phyloP scores from a whole-genome alignment of 2,113 vertebrate genomes.

The Meleagris gallopavo region DNA sequence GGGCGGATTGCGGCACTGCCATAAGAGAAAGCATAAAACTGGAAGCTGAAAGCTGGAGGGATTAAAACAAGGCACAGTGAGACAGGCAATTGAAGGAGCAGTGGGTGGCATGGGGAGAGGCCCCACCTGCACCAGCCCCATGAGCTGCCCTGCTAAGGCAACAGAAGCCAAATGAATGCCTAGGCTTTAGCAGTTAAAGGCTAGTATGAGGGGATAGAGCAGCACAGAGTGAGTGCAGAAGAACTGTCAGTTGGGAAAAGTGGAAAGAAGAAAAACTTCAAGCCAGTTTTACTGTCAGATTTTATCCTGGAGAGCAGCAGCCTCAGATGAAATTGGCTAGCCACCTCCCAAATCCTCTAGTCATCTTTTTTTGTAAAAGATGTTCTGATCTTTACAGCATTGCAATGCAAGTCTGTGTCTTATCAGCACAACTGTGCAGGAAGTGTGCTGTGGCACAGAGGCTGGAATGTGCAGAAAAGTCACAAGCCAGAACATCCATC shows the following conservation, averaged over 20 bases:
- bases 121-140: neutral
- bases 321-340: neutral
- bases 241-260: neutral
- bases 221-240: neutral
- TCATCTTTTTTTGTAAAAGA: neutral
- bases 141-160: neutral
- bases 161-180: neutral
- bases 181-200: neutral
- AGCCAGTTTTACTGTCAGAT: neutral
- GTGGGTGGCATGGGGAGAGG: slow-evolving; percentile 45
- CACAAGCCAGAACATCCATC: neutral
- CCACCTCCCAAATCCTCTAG: neutral
- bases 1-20: slow-evolving; percentile 60
- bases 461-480: neutral
- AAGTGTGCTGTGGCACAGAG: neutral
- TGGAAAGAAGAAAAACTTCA: neutral
- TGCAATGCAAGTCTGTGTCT: neutral
- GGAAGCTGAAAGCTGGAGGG: slow-evolving; percentile 50
- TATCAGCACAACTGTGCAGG: neutral
- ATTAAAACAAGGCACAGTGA: slow-evolving; percentile 44
- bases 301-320: neutral
- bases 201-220: neutral
- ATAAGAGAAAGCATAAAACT: slow-evolving; percentile 69
- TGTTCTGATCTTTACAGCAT: fast-evolving
- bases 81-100: neutral